These are phyloP conservation scores for Parthenolecanium corni DNA, from an alignment of 2,888 invertebrate species.

Conservation along the genomic window DNA sequence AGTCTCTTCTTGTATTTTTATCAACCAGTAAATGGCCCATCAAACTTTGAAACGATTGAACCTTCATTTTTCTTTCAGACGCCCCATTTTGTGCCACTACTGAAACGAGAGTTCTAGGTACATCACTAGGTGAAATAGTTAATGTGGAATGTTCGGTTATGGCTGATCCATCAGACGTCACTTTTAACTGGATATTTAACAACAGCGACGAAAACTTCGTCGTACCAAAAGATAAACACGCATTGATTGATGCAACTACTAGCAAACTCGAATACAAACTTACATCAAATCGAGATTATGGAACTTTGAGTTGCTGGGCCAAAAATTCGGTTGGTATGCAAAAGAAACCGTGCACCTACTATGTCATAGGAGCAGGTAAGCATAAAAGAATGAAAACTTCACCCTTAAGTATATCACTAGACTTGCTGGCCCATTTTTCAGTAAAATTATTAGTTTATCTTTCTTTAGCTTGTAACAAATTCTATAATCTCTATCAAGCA, in stretches of 20 bases:
- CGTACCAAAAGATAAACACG: constrained; percentile 39
- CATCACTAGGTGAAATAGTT: constrained; percentile 69
- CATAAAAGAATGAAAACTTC: not conserved
- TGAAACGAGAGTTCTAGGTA: constrained; percentile 67
- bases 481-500: too few relatives aligned
- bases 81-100: constrained; percentile 66
- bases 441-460: not conserved
- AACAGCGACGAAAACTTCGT: constrained; percentile 37
- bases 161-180: constrained; percentile 34
- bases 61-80: constrained; percentile 55
- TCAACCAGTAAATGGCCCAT: too few relatives aligned
- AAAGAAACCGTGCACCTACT: constrained; percentile 72
- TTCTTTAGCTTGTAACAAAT: too few relatives aligned
- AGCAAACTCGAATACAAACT: constrained; percentile 74
- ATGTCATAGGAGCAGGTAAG: constrained; percentile 73
- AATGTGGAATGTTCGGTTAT: constrained; percentile 47
- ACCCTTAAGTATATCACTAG: not conserved
- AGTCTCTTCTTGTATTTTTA: too few relatives aligned
- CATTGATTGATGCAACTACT: constrained; percentile 51
- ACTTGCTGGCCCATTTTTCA: not conserved
- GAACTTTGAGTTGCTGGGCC: constrained; percentile 74
- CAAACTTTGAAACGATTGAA: too few relatives aligned
- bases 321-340: constrained; percentile 71
- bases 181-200: constrained; percentile 35
- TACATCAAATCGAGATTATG: constrained; percentile 74